Conservation (phyloP, 1,140 invertebrate species). For the Drosophila carrolli region DNA sequence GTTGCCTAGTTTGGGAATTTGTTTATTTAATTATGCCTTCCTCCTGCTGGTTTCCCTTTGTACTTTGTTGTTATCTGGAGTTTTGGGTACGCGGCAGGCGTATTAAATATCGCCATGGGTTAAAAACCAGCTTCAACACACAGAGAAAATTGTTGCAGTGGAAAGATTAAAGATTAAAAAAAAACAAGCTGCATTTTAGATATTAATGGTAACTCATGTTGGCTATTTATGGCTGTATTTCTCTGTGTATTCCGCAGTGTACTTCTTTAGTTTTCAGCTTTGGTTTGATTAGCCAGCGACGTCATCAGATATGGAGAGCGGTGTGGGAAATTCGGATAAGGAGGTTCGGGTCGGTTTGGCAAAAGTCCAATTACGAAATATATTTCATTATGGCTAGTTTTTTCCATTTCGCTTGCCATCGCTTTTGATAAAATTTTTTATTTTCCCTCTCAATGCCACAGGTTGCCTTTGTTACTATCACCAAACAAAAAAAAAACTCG, state of each 20-base stretch:
- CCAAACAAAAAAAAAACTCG: constrained; percentile 7
- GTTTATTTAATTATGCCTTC: constrained; percentile 49
- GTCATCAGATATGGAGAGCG: constrained; percentile 22
- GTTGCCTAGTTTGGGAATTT: constrained; percentile 49
- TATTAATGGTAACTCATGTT: too few species aligned
- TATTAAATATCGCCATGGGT: constrained; percentile 34
- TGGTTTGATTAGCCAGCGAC: constrained; percentile 36
- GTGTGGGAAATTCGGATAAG: constrained; percentile 31
- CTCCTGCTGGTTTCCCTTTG: background rate
- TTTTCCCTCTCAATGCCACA: constrained; percentile 37
- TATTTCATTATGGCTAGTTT: constrained; percentile 30
- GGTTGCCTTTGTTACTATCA: constrained; percentile 41
- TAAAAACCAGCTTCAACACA: constrained; percentile 6
- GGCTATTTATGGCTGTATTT: too few species aligned
- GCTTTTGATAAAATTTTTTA: background rate
- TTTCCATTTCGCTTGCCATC: background rate
- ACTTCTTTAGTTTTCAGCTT: constrained; percentile 4
- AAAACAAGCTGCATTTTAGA: too few species aligned
- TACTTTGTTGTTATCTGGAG: constrained; percentile 17
- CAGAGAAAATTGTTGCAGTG: background rate
- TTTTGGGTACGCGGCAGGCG: constrained; percentile 20
- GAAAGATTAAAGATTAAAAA: too few species aligned
- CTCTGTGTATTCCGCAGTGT: background rate
- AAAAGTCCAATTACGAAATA: constrained; percentile 48
- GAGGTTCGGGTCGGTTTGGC: constrained; percentile 32